Percentiles rank a stretch among this genome's conserved stretches.
Evolutionary conservation across 2,113 vertebrate genomes (phyloP).

Genomic region (Peromyscus leucopus): DNA sequence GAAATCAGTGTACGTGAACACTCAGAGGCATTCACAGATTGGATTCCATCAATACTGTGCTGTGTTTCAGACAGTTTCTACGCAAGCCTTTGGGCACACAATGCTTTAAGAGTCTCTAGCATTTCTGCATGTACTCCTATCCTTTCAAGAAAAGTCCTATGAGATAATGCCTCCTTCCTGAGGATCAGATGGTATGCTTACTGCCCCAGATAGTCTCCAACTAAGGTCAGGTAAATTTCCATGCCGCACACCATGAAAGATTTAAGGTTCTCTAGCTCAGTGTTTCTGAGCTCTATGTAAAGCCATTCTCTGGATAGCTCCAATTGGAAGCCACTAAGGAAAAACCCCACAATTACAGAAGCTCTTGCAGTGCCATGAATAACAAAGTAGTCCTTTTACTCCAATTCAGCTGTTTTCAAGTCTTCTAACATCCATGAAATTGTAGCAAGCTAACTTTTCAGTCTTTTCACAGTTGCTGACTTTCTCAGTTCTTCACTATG

Average conservation of each 20-base stretch:
- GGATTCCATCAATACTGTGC: too few species aligned
- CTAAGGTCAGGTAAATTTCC: conserved; percentile 46
- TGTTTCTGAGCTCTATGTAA: neutral
- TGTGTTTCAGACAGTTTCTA: neutral
- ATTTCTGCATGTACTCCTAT: neutral
- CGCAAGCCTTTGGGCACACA: neutral
- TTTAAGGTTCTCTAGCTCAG: neutral
- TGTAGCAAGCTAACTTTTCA: neutral
- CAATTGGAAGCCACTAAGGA: neutral
- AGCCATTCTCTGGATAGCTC: neutral
- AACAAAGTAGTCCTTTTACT: neutral
- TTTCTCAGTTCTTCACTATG: neutral
- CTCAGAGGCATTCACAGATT: neutral
- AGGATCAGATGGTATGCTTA: neutral
- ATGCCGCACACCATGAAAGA: neutral
- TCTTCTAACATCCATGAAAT: conserved; percentile 10
- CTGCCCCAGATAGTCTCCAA: neutral
- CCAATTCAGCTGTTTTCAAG: neutral
- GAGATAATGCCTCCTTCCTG: neutral
- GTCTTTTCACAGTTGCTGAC: conserved; percentile 12
- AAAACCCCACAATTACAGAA: neutral
- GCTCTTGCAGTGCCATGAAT: neutral
- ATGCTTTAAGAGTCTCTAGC: neutral
- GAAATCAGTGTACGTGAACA: neutral
- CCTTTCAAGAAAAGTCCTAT: neutral